Percentiles rank a stretch among this genome's conserved stretches.
phyloP scores from a whole-genome alignment of 2,888 invertebrate genomes.

The Heliconius erato region DNA sequence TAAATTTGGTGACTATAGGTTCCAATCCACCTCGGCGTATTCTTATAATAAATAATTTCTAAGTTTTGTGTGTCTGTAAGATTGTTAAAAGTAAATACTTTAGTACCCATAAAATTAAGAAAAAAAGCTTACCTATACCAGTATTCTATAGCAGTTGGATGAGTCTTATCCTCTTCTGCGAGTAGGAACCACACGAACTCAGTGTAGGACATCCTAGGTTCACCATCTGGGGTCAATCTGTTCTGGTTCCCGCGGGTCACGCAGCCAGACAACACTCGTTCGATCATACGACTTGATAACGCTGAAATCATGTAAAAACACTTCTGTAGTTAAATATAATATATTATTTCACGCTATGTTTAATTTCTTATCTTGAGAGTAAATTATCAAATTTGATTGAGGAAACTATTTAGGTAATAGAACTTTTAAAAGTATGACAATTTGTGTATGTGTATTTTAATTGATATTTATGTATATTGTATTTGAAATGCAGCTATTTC shows the following conservation, averaged over 20 bases:
- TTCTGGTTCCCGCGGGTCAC: conserved; percentile 93
- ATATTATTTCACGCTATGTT: no score
- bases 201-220: conserved; percentile 97
- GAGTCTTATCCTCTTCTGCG: conserved; percentile 99
- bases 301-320: conserved; percentile 86
- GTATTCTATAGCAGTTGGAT: conserved; percentile 97
- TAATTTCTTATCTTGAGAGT: neutral
- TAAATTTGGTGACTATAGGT: neutral
- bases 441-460: no score
- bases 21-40: no score
- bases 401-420: no score
- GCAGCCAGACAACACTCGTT: conserved; percentile 98
- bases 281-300: conserved; percentile 97
- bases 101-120: neutral
- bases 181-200: conserved; percentile 99
- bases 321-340: no score
- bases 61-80: no score
- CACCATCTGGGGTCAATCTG: conserved; percentile 82
- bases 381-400: no score
- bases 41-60: no score
- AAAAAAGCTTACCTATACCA: conserved; percentile 89
- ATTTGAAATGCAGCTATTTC: neutral
- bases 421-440: no score
- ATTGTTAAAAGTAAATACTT: no score
- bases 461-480: neutral